These are phyloP conservation scores for Stictonetta naevosa DNA, from an alignment of 2,113 vertebrate genomes.

Conservation along the genomic window DNA sequence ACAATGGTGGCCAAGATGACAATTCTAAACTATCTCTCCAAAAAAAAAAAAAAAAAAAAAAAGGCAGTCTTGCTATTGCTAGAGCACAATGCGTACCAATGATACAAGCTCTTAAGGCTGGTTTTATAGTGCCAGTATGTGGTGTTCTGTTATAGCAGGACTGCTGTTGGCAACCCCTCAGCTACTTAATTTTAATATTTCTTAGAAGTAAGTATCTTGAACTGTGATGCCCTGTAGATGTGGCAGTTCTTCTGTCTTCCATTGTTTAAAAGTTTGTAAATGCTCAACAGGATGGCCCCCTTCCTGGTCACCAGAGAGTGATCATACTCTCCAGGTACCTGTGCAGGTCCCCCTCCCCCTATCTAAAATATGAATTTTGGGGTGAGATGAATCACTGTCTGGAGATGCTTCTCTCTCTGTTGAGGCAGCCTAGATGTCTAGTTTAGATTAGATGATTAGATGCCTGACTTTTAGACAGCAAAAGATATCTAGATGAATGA, in stretches of 20 bases:
- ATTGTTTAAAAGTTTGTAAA: not conserved
- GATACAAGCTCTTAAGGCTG: not conserved
- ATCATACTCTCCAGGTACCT: not conserved
- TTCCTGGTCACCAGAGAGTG: not conserved
- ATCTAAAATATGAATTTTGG: not conserved
- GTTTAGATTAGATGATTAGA: conserved; percentile 61
- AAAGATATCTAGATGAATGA: conserved; percentile 27
- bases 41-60: not conserved
- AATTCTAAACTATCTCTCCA: not conserved
- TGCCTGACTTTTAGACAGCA: conserved; percentile 29
- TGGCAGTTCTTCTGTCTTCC: not conserved
- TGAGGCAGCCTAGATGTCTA: conserved; percentile 54
- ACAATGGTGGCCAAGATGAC: not conserved
- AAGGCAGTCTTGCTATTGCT: not conserved
- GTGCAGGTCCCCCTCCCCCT: not conserved
- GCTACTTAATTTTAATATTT: not conserved
- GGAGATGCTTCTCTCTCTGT: conserved; percentile 17
- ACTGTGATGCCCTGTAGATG: not conserved
- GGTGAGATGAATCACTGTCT: conserved; percentile 49
- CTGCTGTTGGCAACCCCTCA: not conserved
- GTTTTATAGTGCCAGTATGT: rapidly evolving
- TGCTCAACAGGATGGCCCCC: not conserved
- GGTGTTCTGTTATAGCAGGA: not conserved
- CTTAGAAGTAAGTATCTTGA: not conserved
- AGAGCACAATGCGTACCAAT: not conserved